Conservation (phyloP, 2,888 invertebrate genomes). For the Alviniconcha strummeri region DNA sequence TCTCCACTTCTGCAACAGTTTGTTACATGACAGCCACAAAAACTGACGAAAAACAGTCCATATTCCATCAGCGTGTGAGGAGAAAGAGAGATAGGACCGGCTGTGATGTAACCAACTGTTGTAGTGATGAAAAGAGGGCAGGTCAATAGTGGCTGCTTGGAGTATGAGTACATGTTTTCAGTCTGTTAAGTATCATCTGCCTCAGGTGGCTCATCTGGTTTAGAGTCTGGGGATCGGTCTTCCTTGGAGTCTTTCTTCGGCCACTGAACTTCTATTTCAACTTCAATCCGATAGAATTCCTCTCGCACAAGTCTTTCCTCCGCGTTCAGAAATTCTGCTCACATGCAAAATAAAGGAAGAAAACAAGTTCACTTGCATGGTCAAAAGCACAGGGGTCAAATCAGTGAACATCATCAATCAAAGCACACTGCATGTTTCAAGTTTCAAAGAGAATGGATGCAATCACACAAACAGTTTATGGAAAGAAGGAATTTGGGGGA, state of each 20-base stretch:
- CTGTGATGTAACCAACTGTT: no score
- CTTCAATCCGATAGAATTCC: conserved; percentile 66
- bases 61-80: no score
- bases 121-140: no score
- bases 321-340: conserved; percentile 57
- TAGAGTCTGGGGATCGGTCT: not conserved
- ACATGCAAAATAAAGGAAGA: conserved; percentile 19
- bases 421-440: not conserved
- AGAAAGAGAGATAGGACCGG: no score
- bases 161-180: no score
- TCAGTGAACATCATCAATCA: not conserved
- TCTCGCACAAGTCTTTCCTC: conserved; percentile 60
- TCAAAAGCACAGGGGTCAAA: conserved; percentile 20
- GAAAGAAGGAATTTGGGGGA: no score
- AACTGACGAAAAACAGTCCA: no score
- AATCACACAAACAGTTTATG: not conserved
- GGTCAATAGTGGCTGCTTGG: no score
- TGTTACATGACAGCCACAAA: no score
- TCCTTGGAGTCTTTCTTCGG: conserved; percentile 17
- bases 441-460: conserved; percentile 27
- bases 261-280: conserved; percentile 66
- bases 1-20: no score
- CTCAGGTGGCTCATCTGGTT: conserved; percentile 3
- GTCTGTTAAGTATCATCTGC: conserved; percentile 4
- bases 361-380: conserved; percentile 20